Evolutionary conservation across 1,140 invertebrate species (phyloP).

Genomic region (Pseudachorutes palmiensis): DNA sequence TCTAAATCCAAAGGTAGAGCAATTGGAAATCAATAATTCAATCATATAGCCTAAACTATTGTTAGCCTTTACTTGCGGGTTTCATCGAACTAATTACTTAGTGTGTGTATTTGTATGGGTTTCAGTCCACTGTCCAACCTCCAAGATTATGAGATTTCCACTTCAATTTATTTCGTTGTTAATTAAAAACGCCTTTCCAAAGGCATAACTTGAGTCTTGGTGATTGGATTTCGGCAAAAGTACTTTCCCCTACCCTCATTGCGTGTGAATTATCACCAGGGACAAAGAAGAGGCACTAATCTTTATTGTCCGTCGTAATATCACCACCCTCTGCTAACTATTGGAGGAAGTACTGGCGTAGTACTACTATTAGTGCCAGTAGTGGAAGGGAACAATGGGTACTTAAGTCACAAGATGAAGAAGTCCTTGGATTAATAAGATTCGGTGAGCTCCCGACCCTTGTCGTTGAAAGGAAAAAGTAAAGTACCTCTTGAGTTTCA

Average conservation of each 20-base stretch:
- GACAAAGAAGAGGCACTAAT: not conserved
- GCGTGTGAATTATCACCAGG: not conserved
- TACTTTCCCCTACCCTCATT: not conserved
- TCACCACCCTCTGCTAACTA: not conserved
- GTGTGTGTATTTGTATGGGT: not conserved
- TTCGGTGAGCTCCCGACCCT: no score
- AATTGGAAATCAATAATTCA: conserved; percentile 1
- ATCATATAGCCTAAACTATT: not conserved
- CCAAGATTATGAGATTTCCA: not conserved
- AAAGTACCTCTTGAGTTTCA: no score
- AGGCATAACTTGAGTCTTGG: not conserved
- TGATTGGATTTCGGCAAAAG: not conserved
- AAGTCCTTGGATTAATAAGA: no score
- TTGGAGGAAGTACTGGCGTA: no score
- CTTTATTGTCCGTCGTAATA: conserved; percentile 2
- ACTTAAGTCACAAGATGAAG: no score
- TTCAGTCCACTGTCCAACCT: not conserved
- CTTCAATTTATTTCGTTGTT: conserved; percentile 1
- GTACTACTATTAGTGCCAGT: no score
- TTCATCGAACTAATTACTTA: no score
- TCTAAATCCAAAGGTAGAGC: not conserved
- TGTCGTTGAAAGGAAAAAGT: no score
- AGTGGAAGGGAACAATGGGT: no score
- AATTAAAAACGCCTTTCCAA: not conserved
- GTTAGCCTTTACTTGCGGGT: not conserved